These are phyloP conservation scores for Toxotes lorentzi DNA, from an alignment of 2,797 vertebrate genomes.

Conservation along the genomic window DNA sequence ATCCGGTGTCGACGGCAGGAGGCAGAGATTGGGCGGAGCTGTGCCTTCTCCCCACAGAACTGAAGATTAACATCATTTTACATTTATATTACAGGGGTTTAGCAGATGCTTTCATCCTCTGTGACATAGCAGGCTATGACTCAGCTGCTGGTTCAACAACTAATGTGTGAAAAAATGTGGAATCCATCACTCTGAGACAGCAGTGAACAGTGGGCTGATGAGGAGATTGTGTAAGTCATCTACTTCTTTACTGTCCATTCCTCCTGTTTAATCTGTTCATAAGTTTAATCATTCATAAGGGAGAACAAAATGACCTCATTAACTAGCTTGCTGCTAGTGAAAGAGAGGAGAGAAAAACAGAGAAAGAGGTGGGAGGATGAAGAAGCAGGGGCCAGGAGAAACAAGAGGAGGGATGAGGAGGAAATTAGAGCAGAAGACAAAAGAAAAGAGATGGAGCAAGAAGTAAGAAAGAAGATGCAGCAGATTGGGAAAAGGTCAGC, in stretches of 20 bases:
- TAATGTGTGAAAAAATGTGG: not conserved
- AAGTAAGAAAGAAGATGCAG: constrained; percentile 23
- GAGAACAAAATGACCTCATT: constrained; percentile 22
- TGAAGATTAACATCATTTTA: constrained; percentile 68
- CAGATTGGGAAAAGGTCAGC: constrained; percentile 74
- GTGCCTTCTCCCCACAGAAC: constrained; percentile 47
- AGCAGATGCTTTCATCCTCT: constrained; percentile 43
- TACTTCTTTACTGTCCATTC: not conserved
- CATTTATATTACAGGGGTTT: constrained; percentile 54
- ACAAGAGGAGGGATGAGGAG: not conserved
- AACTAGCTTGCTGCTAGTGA: constrained; percentile 10
- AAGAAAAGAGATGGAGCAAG: not conserved
- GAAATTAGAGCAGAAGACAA: constrained; percentile 27
- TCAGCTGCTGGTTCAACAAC: constrained; percentile 18
- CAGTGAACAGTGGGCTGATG: constrained; percentile 1
- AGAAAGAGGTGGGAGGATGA: constrained; percentile 10
- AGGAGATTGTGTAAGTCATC: not conserved
- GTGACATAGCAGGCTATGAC: not conserved
- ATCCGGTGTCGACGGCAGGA: constrained; percentile 40
- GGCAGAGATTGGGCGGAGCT: constrained; percentile 49
- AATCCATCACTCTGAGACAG: not conserved
- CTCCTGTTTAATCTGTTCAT: not conserved
- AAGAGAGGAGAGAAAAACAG: constrained; percentile 23
- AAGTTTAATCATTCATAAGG: not conserved
- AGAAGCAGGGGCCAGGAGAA: constrained; percentile 21